Evolutionary conservation across 2,113 vertebrate genomes (phyloP).

Genomic region (Sander vitreus): DNA sequence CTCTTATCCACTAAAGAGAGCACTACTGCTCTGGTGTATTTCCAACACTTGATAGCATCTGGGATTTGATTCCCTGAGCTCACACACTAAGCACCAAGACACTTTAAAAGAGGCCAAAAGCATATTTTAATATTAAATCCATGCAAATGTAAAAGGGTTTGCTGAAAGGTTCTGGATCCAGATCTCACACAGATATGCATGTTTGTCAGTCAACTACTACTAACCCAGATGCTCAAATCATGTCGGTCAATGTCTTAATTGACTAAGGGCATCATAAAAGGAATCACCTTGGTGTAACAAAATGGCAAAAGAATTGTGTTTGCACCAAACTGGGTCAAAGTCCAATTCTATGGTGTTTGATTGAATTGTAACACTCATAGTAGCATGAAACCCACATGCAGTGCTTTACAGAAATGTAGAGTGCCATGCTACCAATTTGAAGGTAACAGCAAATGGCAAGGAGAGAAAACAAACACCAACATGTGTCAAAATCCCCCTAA

Average conservation of each 20-base stretch:
- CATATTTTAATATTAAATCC: slow-evolving; percentile 35
- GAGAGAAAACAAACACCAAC: slow-evolving; percentile 53
- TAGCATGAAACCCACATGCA: slow-evolving; percentile 34
- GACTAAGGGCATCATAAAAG: background rate
- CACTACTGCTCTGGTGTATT: slow-evolving; percentile 22
- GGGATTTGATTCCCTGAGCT: slow-evolving; percentile 54
- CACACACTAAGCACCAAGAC: slow-evolving; percentile 7
- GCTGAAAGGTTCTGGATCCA: background rate
- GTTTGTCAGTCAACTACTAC: slow-evolving; percentile 15
- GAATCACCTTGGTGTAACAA: slow-evolving; percentile 43
- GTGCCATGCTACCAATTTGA: slow-evolving; percentile 11
- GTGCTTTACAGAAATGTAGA: background rate
- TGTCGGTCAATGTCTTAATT: slow-evolving; percentile 31
- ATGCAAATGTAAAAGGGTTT: slow-evolving; percentile 20
- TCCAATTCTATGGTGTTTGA: slow-evolving; percentile 35
- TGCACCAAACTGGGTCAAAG: slow-evolving; percentile 43
- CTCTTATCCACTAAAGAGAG: background rate
- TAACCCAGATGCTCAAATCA: slow-evolving; percentile 23
- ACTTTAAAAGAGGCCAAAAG: slow-evolving; percentile 10
- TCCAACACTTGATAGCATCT: slow-evolving; percentile 46
- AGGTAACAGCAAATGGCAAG: slow-evolving; percentile 1
- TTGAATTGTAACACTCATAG: slow-evolving; percentile 32
- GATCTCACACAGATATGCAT: background rate
- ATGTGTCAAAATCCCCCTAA: slow-evolving; percentile 34
- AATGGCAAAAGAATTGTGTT: slow-evolving; percentile 12